Evolutionary conservation across 2,113 vertebrate species (phyloP), one percentile per base, ranked within the genome.

Genomic region (Smithornis capensis): DNA sequence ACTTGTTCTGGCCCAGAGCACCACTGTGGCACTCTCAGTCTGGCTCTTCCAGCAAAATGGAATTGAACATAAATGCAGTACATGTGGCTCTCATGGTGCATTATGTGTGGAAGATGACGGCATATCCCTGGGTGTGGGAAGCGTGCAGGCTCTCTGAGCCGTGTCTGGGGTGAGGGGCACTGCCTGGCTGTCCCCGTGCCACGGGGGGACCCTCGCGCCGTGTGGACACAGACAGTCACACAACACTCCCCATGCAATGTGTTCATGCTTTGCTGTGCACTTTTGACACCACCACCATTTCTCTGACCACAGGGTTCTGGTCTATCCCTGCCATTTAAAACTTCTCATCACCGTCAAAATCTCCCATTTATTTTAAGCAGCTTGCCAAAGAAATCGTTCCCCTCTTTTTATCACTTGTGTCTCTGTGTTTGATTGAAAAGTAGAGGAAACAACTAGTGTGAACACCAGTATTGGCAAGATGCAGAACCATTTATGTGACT

Each of bases 291-390:
- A 56, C 2, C 15, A 29, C 28, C 82, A 85, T 27, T 68, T 63
- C 50, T 53, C 44, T 73, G 83, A 76, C 77, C 67, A 53, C 7
- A 25, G 33, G 37, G n/a, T 63, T 93, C 47, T 81, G 50, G 55
- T 92, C 86, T 83, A 18, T 76, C 33, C 84, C 64, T 69, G 35
- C 42, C 45, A 70, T 33, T 67, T 55, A 63, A 33, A 84, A 69
- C 84, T 76, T 84, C 77, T 91, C 44, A n/a, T 31, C 57, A 89
- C 73, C 74, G 82, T 76, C 65, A 89, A 89, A 78, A 64, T 75
- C 37, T 87, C 52, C 40, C n/a, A 52, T 90, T 89, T 95, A 81
- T 93, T 94, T 93, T 88, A 87, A 93, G 71, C 28, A 85, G 52
- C 55, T 73, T 86, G 55, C 82, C 57, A 95, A 82, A 78, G 21